Evolutionary conservation across 92 coral and sea anemone species (phyloP).

Genomic region (Metridium senile): DNA sequence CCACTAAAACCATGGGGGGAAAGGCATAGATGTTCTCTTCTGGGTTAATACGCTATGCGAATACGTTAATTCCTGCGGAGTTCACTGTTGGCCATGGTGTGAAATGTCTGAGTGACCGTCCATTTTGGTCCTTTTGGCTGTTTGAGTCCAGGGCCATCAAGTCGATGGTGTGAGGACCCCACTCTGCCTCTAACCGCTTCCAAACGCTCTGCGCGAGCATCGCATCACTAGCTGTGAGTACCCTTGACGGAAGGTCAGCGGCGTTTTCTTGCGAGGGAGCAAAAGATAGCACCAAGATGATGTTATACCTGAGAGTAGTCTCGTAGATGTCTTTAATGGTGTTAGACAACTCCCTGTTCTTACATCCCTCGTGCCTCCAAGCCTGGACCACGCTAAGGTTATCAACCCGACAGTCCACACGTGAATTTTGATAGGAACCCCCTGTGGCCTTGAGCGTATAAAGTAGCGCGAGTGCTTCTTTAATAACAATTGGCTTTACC

Average conservation of each 20-base stretch:
- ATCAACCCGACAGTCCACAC: conserved; percentile 62
- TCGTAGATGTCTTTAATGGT: conserved; percentile 43
- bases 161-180: conserved; percentile 30
- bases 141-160: conserved; percentile 57
- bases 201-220: background rate
- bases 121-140: conserved; percentile 19
- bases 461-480: conserved; percentile 61
- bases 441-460: conserved; percentile 40
- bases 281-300: conserved; percentile 27
- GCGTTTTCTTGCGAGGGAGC: conserved; percentile 45
- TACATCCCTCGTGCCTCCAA: conserved; percentile 68
- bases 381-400: conserved; percentile 55
- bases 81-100: conserved; percentile 55
- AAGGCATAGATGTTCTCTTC: conserved; percentile 39
- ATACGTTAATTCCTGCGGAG: conserved; percentile 42
- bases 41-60: conserved; percentile 27
- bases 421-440: conserved; percentile 24
- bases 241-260: conserved; percentile 46
- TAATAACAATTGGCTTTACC: conserved; percentile 57
- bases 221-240: conserved; percentile 32
- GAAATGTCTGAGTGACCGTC: conserved; percentile 35
- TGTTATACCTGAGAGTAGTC: conserved; percentile 27
- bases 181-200: background rate
- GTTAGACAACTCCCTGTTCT: conserved; percentile 53
- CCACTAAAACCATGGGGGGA: conserved; percentile 36